Percentiles rank a stretch among this genome's conserved stretches.
These are phyloP conservation scores for Pitangus sulphuratus DNA, from an alignment of 2,797 vertebrate genomes.

Conservation along the genomic window DNA sequence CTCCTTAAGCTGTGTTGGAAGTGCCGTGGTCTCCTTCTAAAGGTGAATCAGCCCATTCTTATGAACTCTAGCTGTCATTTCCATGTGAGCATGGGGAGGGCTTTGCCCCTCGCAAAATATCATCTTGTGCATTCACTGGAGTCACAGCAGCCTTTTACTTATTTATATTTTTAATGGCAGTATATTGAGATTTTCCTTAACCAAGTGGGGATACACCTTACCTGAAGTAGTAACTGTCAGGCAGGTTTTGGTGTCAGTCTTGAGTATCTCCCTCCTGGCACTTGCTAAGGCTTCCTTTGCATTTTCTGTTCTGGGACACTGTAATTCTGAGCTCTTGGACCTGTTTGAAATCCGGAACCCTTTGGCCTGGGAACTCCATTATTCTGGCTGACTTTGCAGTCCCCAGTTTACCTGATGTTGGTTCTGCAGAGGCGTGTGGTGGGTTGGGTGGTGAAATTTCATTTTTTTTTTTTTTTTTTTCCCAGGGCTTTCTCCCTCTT, in stretches of 20 bases:
- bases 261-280: neutral
- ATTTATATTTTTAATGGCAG: neutral
- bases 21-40: neutral
- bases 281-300: neutral
- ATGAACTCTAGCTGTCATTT: neutral
- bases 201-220: neutral
- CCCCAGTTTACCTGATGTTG: neutral
- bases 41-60: neutral
- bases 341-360: neutral
- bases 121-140: neutral
- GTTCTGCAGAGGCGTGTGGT: neutral
- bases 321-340: neutral
- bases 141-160: neutral
- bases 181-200: neutral
- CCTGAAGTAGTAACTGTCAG: neutral
- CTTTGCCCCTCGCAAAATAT: neutral
- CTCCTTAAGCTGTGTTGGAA: neutral
- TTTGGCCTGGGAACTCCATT: neutral
- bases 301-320: neutral
- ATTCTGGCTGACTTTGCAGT: constrained; percentile 4
- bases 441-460: neutral
- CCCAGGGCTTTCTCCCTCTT: neutral
- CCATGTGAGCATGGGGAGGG: neutral
- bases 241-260: neutral
- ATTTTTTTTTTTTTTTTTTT: neutral